These are phyloP conservation scores for Sphinx pinastri DNA, from an alignment of 2,888 invertebrate genomes.

Conservation along the genomic window DNA sequence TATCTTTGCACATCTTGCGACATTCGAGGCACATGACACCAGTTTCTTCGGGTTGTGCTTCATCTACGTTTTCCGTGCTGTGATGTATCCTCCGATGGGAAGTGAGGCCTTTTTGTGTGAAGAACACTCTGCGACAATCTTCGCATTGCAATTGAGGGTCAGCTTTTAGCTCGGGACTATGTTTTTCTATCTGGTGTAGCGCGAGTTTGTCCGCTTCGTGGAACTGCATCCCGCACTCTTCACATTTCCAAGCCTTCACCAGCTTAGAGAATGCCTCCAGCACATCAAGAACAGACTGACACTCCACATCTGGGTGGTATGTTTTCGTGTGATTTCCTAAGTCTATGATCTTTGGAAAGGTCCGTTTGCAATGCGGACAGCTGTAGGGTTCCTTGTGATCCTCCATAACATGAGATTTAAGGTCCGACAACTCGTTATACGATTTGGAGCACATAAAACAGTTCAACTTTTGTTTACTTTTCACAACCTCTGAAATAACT, in stretches of 20 bases:
- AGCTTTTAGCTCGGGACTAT: slow-evolving; percentile 64
- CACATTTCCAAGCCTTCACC: slow-evolving; percentile 78
- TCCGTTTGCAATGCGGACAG: slow-evolving; percentile 66
- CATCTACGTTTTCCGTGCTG: slow-evolving; percentile 55
- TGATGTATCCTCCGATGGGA: slow-evolving; percentile 74
- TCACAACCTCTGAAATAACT: slow-evolving; percentile 72
- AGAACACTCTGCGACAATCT: slow-evolving; percentile 72
- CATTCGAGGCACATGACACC: slow-evolving; percentile 76
- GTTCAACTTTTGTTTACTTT: slow-evolving; percentile 68
- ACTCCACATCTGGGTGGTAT: slow-evolving; percentile 69
- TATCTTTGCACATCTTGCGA: slow-evolving; percentile 73
- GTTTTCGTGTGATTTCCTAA: slow-evolving; percentile 72
- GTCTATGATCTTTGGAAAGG: slow-evolving; percentile 68
- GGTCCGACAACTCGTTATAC: slow-evolving; percentile 62
- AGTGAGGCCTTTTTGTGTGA: slow-evolving; percentile 70
- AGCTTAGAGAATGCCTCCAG: slow-evolving; percentile 73
- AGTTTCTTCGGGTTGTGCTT: slow-evolving; percentile 53
- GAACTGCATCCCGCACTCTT: slow-evolving; percentile 74
- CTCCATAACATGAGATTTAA: slow-evolving; percentile 73
- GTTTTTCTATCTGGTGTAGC: slow-evolving; percentile 69
- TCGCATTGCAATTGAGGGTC: slow-evolving; percentile 69
- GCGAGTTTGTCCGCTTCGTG: slow-evolving; percentile 75
- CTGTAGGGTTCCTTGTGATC: slow-evolving; percentile 71
- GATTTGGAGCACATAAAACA: slow-evolving; percentile 73
- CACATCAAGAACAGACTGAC: slow-evolving; percentile 70